phyloP scores from a whole-genome alignment of 2,888 invertebrate species.

The Suillia variegata region DNA sequence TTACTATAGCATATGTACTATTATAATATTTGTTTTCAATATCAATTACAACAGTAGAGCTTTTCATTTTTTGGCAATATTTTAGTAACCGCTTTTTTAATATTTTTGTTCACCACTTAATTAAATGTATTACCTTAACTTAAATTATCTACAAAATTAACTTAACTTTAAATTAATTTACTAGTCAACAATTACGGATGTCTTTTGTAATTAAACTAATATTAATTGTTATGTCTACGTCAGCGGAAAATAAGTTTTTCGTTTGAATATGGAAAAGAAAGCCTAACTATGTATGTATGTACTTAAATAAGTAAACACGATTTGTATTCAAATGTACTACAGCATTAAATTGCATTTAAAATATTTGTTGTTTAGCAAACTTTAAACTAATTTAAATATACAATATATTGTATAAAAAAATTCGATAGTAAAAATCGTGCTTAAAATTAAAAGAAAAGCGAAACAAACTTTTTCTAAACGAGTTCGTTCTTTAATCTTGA shows the following conservation, averaged over 20 bases:
- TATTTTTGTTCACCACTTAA: neutral
- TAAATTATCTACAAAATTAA: constrained; percentile 4
- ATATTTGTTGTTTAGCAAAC: no score
- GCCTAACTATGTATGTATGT: no score
- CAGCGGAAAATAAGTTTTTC: neutral
- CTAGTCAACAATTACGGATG: neutral
- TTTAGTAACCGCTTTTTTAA: constrained; percentile 14
- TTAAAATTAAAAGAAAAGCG: no score
- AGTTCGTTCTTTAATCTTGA: no score
- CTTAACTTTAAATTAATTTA: constrained; percentile 8
- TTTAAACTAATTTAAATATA: no score
- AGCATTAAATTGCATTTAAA: no score
- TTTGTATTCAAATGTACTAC: no score
- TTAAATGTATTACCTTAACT: neutral
- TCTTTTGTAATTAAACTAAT: neutral
- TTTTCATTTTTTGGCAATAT: constrained; percentile 23
- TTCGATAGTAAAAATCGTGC: no score
- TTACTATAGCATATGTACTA: neutral
- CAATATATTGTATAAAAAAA: no score
- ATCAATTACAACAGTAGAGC: neutral
- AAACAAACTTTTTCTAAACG: no score
- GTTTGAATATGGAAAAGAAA: neutral
- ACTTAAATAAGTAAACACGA: no score
- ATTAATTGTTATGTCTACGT: neutral
- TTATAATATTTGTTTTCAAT: neutral